These are phyloP conservation scores for Myzus persicae DNA, from an alignment of 1,140 invertebrate genomes.

Conservation along the genomic window DNA sequence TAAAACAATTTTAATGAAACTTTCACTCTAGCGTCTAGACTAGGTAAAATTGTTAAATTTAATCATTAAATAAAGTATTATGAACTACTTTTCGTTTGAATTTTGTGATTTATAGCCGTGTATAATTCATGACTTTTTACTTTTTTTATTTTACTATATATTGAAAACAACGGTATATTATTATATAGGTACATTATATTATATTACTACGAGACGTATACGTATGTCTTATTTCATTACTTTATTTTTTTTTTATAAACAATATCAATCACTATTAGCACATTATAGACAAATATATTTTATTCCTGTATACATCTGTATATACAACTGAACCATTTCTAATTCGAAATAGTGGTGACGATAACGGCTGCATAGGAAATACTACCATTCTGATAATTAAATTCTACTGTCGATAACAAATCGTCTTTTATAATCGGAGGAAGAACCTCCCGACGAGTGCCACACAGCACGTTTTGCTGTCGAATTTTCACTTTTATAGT, in stretches of 20 bases:
- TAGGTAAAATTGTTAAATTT: neutral
- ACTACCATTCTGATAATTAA: neutral
- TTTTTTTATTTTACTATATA: neutral
- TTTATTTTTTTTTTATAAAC: neutral
- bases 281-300: neutral
- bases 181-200: neutral
- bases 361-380: neutral
- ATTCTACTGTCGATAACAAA: neutral
- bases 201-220: neutral
- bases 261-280: neutral
- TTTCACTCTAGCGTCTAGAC: neutral
- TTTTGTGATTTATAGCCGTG: neutral
- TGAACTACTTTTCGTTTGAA: neutral
- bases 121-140: neutral
- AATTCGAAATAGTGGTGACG: neutral
- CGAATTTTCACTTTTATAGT: slow-evolving; percentile 48
- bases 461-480: neutral
- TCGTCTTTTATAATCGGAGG: neutral
- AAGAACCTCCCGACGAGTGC: slow-evolving; percentile 30
- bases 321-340: neutral
- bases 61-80: neutral
- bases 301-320: neutral
- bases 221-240: neutral
- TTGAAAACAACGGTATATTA: neutral
- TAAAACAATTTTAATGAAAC: neutral